phyloP scores from a whole-genome alignment of 2,888 invertebrate genomes.

The Mechanitis mazaeus region DNA sequence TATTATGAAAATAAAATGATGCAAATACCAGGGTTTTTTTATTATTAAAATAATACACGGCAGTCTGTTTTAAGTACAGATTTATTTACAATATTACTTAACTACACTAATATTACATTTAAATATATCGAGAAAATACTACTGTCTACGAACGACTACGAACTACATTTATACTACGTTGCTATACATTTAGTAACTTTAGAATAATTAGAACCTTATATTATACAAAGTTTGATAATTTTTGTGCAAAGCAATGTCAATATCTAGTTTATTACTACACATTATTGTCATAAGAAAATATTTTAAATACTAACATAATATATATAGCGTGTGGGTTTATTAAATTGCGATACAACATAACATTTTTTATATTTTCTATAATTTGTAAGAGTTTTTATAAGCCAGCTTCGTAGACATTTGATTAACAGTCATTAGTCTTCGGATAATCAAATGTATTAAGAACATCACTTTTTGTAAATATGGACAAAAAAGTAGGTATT shows the following conservation, averaged over 20 bases:
- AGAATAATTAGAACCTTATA: slow-evolving; percentile 25
- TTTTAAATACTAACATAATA: slow-evolving; percentile 1
- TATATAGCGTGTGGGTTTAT: too few relatives aligned
- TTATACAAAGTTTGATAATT: slow-evolving; percentile 15
- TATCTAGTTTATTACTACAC: slow-evolving; percentile 22
- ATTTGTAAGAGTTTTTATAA: too few relatives aligned
- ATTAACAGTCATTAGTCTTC: too few relatives aligned
- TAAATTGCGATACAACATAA: too few relatives aligned
- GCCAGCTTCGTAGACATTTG: too few relatives aligned
- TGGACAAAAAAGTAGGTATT: too few relatives aligned
- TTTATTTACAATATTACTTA: slow-evolving; percentile 34
- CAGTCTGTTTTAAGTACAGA: slow-evolving; percentile 30
- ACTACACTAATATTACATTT: slow-evolving; percentile 20
- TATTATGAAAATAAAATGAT: too few relatives aligned
- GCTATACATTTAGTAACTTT: slow-evolving; percentile 21
- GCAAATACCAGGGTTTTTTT: background rate
- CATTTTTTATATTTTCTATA: too few relatives aligned
- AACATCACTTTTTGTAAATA: too few relatives aligned
- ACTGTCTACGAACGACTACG: slow-evolving; percentile 9
- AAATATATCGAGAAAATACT: slow-evolving; percentile 14
- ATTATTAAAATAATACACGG: slow-evolving; percentile 18
- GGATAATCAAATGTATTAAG: too few relatives aligned
- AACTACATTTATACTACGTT: slow-evolving; percentile 13
- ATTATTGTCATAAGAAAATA: slow-evolving; percentile 32
- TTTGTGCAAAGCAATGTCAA: slow-evolving; percentile 24